Base-by-base conservation (phyloP, 64 coral and sea anemone genomes). In the Catalaphyllia jardinei region DNA sequence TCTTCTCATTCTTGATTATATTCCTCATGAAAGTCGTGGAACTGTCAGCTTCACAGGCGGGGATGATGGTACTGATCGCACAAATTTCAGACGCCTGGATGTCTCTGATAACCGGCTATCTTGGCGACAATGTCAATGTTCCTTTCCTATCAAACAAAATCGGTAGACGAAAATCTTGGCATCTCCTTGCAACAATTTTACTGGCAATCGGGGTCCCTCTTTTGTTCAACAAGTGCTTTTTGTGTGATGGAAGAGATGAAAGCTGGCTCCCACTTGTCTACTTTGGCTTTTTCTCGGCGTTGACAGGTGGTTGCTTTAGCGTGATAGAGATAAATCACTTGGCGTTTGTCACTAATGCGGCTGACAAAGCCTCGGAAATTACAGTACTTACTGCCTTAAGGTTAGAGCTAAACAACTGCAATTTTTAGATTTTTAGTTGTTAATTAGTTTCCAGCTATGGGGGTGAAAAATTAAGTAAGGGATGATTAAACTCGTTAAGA, bases 81-180 rank as follows among this genome's bases (percentile, higher is more conserved):
- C 64, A 86, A 29, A 17, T 64, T 49, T 10, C 62, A 39, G 82
- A 86, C 61, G 67, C 31, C 5, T 46, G 31, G 1, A 4, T 52
- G 3, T 65, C 61, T 67, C 82, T 31, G 3, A 30, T 82, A 63
- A 22, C 19, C 49, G 80, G 59, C 0, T 65, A 84, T 30, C 51
- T 84, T 20, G 59, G 80, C 29, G 80, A 84, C 30, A 29, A 31
- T 4, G 80, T 84, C 14, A 46, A 65, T 4, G 25, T 84, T 8
- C 80, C 80, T 33, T 84, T 65, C 16, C 4, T 65, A 33, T 84
- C 80, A 12, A 84, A 49, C 18, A 84, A 38, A n/a, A 84, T 84
- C 14, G 80, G 80, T 7, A 22, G 60, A 10, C 54, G 64, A 27
- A 84, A 84, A 31, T 65, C 80, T 10, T 84, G 80, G 80, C 80